Percentiles rank a stretch among this genome's conserved stretches.
Conservation (phyloP, 2,888 invertebrate genomes). For the Drosophila engyochracea region DNA sequence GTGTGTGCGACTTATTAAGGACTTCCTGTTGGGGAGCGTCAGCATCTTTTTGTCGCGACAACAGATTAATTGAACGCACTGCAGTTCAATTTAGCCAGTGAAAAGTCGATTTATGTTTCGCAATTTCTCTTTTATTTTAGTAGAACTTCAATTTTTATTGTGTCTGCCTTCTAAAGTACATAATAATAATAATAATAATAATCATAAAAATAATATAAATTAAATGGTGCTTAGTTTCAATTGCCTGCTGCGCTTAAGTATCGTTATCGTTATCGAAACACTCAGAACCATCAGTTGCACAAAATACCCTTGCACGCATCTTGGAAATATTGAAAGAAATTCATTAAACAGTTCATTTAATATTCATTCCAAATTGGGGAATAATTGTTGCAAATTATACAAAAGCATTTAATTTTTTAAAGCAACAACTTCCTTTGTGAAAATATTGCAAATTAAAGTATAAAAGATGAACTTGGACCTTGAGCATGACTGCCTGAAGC, state of each 20-base stretch:
- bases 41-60: constrained; percentile 76
- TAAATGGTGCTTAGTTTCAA: constrained; percentile 71
- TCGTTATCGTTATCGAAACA: constrained; percentile 41
- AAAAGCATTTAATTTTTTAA: background rate
- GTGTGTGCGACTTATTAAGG: constrained; percentile 73
- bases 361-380: background rate
- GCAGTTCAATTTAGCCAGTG: constrained; percentile 76
- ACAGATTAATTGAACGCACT: constrained; percentile 79
- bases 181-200: constrained; percentile 49
- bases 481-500: background rate
- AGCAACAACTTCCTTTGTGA: background rate
- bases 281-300: constrained; percentile 1
- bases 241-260: constrained; percentile 76
- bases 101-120: constrained; percentile 31
- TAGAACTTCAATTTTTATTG: constrained; percentile 64
- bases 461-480: background rate
- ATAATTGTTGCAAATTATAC: background rate
- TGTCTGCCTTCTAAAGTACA: constrained; percentile 57
- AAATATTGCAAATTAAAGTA: background rate
- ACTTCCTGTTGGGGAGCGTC: constrained; percentile 75
- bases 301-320: constrained; percentile 40
- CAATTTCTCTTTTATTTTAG: constrained; percentile 58
- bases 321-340: background rate
- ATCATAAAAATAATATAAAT: constrained; percentile 63
- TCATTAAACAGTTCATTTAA: background rate